Evolutionary conservation across 2,113 vertebrate species (phyloP), one percentile per base, ranked within the genome.

Genomic region (Daboia siamensis): DNA sequence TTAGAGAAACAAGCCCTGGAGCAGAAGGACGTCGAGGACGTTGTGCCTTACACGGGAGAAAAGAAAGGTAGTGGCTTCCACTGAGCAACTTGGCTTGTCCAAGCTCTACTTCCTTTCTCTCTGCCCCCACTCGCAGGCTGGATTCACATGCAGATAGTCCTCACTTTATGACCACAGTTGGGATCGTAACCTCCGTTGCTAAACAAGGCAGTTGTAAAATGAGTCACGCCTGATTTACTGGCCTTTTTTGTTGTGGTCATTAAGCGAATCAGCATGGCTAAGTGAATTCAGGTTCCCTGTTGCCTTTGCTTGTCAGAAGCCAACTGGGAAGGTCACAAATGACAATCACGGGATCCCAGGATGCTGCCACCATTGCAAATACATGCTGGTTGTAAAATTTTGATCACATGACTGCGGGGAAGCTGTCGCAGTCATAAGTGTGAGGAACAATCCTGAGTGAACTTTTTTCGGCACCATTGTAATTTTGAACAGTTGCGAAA

Each of bases 1-100:
- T 95, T 99, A 95, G 99, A 99, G 97, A 99, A 99, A 95, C 98
- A 99, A 95, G 99, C 99, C 0, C 96, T 99, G 93, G 99, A 99
- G 39, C 96, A 99, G 93, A 98, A 99, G 93, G 99, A 99, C 97
- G 97, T 98, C 93, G 99, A 99, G 0, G 99, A 99, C 94, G 92
- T 98, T 5, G 98, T 99, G 86, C 98, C 99, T 93, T 99, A 98
- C 94, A 99, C 99, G 1, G 99, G 98, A 48, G 99, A 99, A 96
- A 99, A 96, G 95, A 99, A 99, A 98, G 99, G 99, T 99, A 93
- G 95, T 54, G 0, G 55, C 56, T 3, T 10, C 11, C 15, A 0
- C 44, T 1, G 7, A 33, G 29, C 44, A 51, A 61, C 46, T 3
- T 17, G 9, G 52, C 44, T 86, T 48, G 24, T 44, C 39, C 17